phyloP scores from a whole-genome alignment of 2,797 vertebrate species.

The Myripristis murdjan region DNA sequence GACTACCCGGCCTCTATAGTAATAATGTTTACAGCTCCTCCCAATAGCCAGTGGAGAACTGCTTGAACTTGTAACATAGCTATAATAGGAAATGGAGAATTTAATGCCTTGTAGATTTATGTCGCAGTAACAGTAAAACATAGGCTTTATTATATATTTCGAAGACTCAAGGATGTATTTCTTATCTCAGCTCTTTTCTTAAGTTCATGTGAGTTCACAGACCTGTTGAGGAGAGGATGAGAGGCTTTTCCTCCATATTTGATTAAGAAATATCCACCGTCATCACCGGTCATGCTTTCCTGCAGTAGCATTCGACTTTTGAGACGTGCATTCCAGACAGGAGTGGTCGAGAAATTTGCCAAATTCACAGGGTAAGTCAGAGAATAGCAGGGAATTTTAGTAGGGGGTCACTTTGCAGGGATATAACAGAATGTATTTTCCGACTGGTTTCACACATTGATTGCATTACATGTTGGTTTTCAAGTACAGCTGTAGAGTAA shows the following conservation, averaged over 20 bases:
- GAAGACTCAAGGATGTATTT: constrained; percentile 48
- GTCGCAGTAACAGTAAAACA: constrained; percentile 48
- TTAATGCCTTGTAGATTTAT: constrained; percentile 66
- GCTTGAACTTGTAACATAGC: constrained; percentile 64
- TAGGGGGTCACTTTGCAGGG: too few species aligned
- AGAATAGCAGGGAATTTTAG: too few species aligned
- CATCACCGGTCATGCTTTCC: not conserved
- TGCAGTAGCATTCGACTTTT: too few species aligned
- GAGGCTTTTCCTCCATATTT: constrained; percentile 7
- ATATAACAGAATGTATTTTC: too few species aligned
- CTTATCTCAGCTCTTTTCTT: constrained; percentile 5
- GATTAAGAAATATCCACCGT: constrained; percentile 27
- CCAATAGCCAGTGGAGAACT: constrained; percentile 65
- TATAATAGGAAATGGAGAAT: constrained; percentile 74
- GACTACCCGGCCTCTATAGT: constrained; percentile 65
- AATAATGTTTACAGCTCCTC: constrained; percentile 74
- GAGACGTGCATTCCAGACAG: too few species aligned
- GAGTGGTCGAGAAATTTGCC: too few species aligned
- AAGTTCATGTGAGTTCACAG: constrained; percentile 7
- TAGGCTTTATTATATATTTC: constrained; percentile 55
- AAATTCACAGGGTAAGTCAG: not conserved
- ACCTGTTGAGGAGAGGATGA: constrained; percentile 13
- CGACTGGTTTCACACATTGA: not conserved
- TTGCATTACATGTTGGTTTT: not conserved
- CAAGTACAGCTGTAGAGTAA: not conserved